phyloP scores from a whole-genome alignment of 1,140 invertebrate species.

The Dendroctonus ponderosae region DNA sequence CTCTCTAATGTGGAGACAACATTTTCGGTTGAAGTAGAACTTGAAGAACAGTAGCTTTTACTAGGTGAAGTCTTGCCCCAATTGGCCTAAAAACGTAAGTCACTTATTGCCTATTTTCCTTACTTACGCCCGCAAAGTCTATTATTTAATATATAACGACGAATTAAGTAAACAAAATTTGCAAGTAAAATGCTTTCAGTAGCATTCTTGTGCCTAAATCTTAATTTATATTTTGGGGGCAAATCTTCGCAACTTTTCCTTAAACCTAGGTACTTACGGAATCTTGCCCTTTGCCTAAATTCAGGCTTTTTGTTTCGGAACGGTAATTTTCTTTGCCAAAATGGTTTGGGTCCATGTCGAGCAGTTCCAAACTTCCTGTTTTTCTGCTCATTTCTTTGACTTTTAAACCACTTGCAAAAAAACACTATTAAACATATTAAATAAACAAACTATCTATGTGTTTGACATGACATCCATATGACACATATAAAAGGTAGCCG shows the following conservation, averaged over 20 bases:
- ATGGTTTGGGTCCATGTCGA: conserved; percentile 55
- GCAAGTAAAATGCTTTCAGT: not conserved
- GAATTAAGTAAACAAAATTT: not conserved
- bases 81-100: conserved; percentile 45
- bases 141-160: not conserved
- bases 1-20: conserved; percentile 53
- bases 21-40: conserved; percentile 49
- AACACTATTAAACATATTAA: too few relatives aligned
- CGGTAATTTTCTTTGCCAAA: conserved; percentile 69
- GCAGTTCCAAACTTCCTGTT: conserved; percentile 9
- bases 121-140: not conserved
- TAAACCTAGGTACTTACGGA: conserved; percentile 18
- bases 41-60: conserved; percentile 47
- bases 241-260: not conserved
- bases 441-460: too few relatives aligned
- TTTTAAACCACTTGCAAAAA: too few relatives aligned
- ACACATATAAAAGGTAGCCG: too few relatives aligned
- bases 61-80: conserved; percentile 44
- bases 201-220: not conserved
- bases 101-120: not conserved
- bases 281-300: conserved; percentile 50
- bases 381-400: conserved; percentile 17
- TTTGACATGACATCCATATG: too few relatives aligned
- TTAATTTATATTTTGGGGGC: not conserved
- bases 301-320: conserved; percentile 72